These are phyloP conservation scores for Ctena decussata DNA, from an alignment of 2,888 invertebrate genomes.

Conservation along the genomic window DNA sequence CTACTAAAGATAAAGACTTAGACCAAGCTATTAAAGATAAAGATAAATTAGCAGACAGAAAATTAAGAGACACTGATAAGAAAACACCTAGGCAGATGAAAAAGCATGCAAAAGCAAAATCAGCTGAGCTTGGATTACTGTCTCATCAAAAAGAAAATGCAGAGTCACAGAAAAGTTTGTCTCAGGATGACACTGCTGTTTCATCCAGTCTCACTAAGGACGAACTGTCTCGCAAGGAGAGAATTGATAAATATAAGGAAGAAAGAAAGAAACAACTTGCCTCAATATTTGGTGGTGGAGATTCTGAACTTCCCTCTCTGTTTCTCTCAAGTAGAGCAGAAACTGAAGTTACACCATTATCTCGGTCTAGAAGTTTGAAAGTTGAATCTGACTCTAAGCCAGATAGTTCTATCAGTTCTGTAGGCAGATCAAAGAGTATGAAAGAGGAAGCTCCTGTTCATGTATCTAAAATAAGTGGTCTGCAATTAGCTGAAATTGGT, in stretches of 20 bases:
- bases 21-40: constrained; percentile 37
- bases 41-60: constrained; percentile 4
- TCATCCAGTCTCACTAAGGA: constrained; percentile 24
- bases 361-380: constrained; percentile 69
- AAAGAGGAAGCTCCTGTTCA: constrained; percentile 42
- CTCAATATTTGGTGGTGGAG: constrained; percentile 75
- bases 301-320: constrained; percentile 63
- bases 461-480: constrained; percentile 48
- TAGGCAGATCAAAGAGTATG: constrained; percentile 68
- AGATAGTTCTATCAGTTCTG: constrained; percentile 33
- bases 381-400: constrained; percentile 60
- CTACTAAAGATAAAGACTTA: constrained; percentile 2
- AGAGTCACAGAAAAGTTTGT: constrained; percentile 3
- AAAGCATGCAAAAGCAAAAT: constrained; percentile 61
- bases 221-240: constrained; percentile 87
- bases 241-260: constrained; percentile 92
- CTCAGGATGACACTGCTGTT: constrained; percentile 52
- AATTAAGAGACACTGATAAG: not conserved
- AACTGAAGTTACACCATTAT: constrained; percentile 41
- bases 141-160: constrained; percentile 27
- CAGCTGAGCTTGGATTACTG: constrained; percentile 59
- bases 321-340: constrained; percentile 57
- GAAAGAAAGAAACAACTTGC: constrained; percentile 91
- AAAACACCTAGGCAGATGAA: constrained; percentile 21
- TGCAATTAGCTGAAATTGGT: constrained; percentile 58